Evolutionary conservation across 2,113 vertebrate genomes (phyloP), one percentile per base, ranked within the genome.

Genomic region (Cervus canadensis): DNA sequence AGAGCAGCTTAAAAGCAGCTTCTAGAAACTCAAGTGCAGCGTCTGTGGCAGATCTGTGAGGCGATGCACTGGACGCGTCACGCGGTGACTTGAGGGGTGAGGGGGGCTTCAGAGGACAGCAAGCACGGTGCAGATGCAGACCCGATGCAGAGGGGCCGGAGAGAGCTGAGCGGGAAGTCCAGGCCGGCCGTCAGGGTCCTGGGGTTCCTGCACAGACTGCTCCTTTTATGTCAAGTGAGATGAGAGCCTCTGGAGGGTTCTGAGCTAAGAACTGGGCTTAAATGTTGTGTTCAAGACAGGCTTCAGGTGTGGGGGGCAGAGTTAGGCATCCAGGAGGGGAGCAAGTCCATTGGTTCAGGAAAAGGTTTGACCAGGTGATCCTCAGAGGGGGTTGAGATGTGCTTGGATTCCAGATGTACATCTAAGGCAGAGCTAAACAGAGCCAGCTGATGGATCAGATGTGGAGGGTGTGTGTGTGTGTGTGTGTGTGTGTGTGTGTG

Each of bases 1-100:
- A 36, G 81, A 54, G 23, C 52, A 56, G 33, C 81, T 56, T 36
- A 40, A 83, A 6, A 56, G 81, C 13, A 36, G 21, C 13, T 26
- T 40, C 52, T 36, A 83, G 81, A 56, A 56, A 36, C 81, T 40
- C n/a, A 2, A 16, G 81, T 40, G 23, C 0, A 4, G 33, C 3
- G 33, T 36, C 50, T 54, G 50, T 9, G n/a, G 11, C 16, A 33
- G 45, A 45, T 52, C 28, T 33, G 78, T 52, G 30, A 21, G 19
- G 23, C 50, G 23, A n/a, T 8, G 11, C 33, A 0, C 21, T 36
- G 12, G 8, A 1, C 1, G 0, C 0, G 7, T 26, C 7, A 9
- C 1, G 4, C 14, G 1, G 21, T 40, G 52, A 40, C 25, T 1
- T 0, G 12, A 36, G 11, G 12, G 0, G 43, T 8, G 88, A 48